Evolutionary conservation across 1,140 invertebrate species (phyloP), one percentile per base, ranked within the genome.

Genomic region (Drosophila parvula): DNA sequence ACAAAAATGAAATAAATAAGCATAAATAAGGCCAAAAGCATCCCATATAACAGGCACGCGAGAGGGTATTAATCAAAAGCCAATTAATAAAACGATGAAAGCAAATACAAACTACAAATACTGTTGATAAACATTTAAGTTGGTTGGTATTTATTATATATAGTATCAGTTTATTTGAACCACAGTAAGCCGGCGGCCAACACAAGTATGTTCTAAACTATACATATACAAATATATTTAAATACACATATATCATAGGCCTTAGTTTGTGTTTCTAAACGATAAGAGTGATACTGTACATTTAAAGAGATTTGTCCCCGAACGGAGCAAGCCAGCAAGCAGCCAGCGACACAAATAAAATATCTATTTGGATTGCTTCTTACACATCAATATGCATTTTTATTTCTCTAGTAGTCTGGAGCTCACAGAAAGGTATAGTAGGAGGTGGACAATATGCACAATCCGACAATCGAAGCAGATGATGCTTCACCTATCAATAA

Each of bases 231-330:
- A 57, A 60, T 44, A 81, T 44, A 79, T 50, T 61, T 75, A 76
- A 60, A 63, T 79, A 79, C 55, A 79, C 55, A 76, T 88, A 86
- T 88, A 88, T 83, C 79, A 88, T 88, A 88, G 79, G 83, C 79
- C 76, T 83, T 88, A 88, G 83, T 88, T 88, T 88, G 83, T 88
- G 79, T 83, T 88, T 88, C 61, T 71, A 71, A 80, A 36, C 48
- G 22, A 65, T 88, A 88, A 88, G 83, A 88, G 83, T 85, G 82
- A 85, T 85, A 86, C 79, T 88, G 79, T 88, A 88, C 60, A 88
- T 88, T 84, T 64, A 88, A 77, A 55, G 36, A 81, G 63, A 57
- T 74, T 55, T 62, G 58, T 81, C 47, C 73, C 45, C 9, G 34
- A 47, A 34, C 11, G 64, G 27, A 64, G 28, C 32, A 62, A 67